Conservation (phyloP, 2,797 vertebrate genomes). For the Etheostoma perlongum region DNA sequence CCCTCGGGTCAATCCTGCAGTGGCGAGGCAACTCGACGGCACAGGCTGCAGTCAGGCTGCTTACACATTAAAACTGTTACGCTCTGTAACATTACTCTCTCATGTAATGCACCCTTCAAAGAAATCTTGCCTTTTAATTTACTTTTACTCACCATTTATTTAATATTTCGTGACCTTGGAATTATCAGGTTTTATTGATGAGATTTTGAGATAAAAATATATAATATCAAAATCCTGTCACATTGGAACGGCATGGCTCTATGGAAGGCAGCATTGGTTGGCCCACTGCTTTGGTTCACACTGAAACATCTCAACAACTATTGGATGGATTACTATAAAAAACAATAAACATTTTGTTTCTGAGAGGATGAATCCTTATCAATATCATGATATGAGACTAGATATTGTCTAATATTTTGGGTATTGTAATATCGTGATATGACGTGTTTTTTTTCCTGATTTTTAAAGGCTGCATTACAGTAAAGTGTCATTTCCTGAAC, state of each 20-base stretch:
- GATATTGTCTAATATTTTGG: too few relatives aligned
- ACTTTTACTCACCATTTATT: neutral
- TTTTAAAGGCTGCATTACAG: too few relatives aligned
- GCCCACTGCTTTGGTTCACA: neutral
- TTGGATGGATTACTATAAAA: neutral
- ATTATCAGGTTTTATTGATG: neutral
- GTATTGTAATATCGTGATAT: too few relatives aligned
- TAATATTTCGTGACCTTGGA: neutral
- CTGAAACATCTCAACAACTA: neutral
- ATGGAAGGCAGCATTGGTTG: neutral
- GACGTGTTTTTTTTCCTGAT: too few relatives aligned
- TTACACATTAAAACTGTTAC: slow-evolving; percentile 60
- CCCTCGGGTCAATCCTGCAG: slow-evolving; percentile 67
- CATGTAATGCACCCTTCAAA: slow-evolving; percentile 26
- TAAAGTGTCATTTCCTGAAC: too few relatives aligned
- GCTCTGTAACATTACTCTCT: slow-evolving; percentile 31
- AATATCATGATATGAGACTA: too few relatives aligned
- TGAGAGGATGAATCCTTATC: neutral
- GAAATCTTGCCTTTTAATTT: slow-evolving; percentile 19
- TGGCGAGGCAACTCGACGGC: slow-evolving; percentile 37
- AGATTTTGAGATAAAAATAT: neutral
- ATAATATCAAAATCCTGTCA: slow-evolving; percentile 3
- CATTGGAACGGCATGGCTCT: neutral
- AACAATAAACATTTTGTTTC: neutral
- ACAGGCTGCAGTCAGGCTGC: slow-evolving; percentile 42